Evolutionary conservation across 2,797 vertebrate species (phyloP).

Genomic region (Denticeps clupeoides): DNA sequence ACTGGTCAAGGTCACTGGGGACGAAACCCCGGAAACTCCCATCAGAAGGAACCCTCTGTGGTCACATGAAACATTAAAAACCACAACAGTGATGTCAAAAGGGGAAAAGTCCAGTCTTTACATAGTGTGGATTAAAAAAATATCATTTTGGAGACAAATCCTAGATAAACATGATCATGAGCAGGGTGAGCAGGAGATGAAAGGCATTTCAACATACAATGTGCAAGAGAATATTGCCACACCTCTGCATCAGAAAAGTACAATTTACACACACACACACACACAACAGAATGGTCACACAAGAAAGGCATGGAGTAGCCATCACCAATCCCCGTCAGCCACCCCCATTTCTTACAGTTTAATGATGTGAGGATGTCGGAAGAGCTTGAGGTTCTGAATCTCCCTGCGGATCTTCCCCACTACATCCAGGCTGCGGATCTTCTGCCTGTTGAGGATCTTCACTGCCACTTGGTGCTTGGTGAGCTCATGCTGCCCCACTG

Average conservation of each 20-base stretch:
- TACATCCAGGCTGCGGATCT: constrained; percentile 96
- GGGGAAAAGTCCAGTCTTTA: too few species aligned
- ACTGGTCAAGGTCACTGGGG: constrained; percentile 3
- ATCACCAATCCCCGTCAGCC: too few species aligned
- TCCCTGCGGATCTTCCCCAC: constrained; percentile 96
- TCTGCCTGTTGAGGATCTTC: constrained; percentile 96
- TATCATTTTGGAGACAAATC: neutral
- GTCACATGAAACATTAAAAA: too few species aligned
- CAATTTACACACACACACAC: too few species aligned
- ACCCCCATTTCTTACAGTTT: constrained; percentile 80
- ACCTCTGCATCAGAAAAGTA: too few species aligned
- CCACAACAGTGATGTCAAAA: too few species aligned
- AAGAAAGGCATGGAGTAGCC: too few species aligned
- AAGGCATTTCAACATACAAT: too few species aligned
- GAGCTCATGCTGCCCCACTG: constrained; percentile 93
- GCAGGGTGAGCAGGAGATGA: too few species aligned
- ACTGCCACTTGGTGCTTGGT: constrained; percentile 97
- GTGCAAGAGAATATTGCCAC: too few species aligned
- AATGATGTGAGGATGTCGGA: constrained; percentile 97
- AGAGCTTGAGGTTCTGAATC: constrained; percentile 98
- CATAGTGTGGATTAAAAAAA: neutral
- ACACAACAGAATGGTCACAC: too few species aligned
- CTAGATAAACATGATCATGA: neutral
- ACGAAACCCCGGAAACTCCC: constrained; percentile 13
- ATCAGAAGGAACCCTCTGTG: too few species aligned